Evolutionary conservation across 2,113 vertebrate genomes (phyloP).

Genomic region (Papio anubis): DNA sequence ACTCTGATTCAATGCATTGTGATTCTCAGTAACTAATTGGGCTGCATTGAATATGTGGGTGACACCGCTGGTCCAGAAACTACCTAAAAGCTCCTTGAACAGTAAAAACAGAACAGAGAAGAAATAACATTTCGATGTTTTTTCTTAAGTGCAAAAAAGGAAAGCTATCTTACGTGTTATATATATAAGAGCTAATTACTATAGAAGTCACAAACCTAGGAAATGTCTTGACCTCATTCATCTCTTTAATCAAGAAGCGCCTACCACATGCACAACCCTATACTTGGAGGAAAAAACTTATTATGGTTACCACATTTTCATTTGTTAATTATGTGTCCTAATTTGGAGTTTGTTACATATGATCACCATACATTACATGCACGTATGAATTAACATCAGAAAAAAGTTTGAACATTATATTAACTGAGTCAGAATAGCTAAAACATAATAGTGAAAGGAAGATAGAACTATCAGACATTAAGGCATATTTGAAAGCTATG

Average conservation of each 20-base stretch:
- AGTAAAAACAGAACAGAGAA: conserved; percentile 50
- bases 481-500: conserved; percentile 42
- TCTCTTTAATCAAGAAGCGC: not conserved
- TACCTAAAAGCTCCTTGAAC: conserved; percentile 65
- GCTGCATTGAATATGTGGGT: conserved; percentile 61
- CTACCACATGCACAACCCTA: not conserved
- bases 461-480: not conserved
- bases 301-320: not conserved
- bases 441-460: not conserved
- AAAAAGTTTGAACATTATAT: not conserved
- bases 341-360: conserved; percentile 19
- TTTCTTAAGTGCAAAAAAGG: conserved; percentile 35
- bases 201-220: conserved; percentile 12
- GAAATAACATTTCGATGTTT: conserved; percentile 37
- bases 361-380: not conserved
- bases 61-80: conserved; percentile 56
- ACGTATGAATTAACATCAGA: not conserved
- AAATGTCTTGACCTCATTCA: conserved; percentile 31
- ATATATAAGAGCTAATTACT: conserved; percentile 29
- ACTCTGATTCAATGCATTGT: conserved; percentile 70
- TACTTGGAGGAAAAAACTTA: not conserved
- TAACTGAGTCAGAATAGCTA: not conserved
- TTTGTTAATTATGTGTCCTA: not conserved
- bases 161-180: conserved; percentile 3
- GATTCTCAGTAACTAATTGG: conserved; percentile 76